Base-by-base conservation (phyloP, 1,140 invertebrate species). In the Halyomorpha halys region DNA sequence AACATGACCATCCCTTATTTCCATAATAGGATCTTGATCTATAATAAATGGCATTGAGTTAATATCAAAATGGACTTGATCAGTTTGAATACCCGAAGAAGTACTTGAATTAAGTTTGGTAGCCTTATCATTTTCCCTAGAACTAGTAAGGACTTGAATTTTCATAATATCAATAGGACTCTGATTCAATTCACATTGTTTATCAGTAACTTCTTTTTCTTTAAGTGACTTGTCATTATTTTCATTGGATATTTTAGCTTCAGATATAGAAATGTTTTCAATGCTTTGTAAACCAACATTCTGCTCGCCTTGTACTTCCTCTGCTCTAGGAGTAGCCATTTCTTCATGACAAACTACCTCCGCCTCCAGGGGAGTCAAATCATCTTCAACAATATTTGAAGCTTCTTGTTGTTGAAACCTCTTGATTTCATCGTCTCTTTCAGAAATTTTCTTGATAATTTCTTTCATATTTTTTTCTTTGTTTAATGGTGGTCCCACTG, bases 11-110 rank as follows among this genome's bases (percentile, higher is more conserved):
- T 56, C 21, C 21, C 2, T 18, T 27, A 30, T 23, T 56, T 39
- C 34, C 34, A 39, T 39, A 6, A 39, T 39, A 39, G 34, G 34
- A 39, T 86, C 82, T 66, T 87, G 83, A 15, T 82, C 82, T 14
- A 86, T 70, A 1, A 86, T 82, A 65, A 87, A 83, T 2, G 85
- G 85, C 81, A 86, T 86, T 19, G 83, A 85, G 72, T 83, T 83
- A 25, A 86, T 86, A 69, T 86, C 85, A 63, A 86, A 80, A 21
- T 83, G 77, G 69, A 80, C n/a, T 49, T 49, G n/a, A 49, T 49
- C 47, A 49, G 11, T 4, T 49, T 6, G n/a, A 49, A 2, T 49
- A 2, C n/a, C 47, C 6, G n/a, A 21, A 49, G 47, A n/a, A 2
- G 16, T 19, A 13, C 34, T 39, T 39, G 6, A 2, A 6, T 39